Base-by-base conservation (phyloP, 2,888 invertebrate species). In the Harpagoxenus sublaevis region DNA sequence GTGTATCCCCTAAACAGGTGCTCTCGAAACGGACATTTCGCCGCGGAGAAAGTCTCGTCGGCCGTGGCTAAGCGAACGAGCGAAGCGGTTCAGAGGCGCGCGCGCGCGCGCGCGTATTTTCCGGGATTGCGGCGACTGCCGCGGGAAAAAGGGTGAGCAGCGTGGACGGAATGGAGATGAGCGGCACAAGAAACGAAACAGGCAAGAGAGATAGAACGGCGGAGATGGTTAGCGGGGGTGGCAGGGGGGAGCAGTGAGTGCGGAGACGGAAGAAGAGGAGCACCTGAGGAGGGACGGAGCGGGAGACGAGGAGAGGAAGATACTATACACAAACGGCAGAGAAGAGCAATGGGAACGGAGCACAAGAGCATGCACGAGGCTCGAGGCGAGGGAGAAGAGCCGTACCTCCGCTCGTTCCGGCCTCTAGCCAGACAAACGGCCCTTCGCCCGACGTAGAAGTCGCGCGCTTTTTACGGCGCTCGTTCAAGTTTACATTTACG, bases 401-500 rank as follows among this genome's bases (percentile, higher is more conserved):
- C 66, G 87, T 79, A 81, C 65, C 55, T 83, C 35, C 73, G 84
- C 83, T 89, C 89, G 88, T 90, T 89, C 90, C 88, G 86, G 89
- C 84, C 83, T 88, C 87, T 85, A 79, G 84, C 89, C 89, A 89
- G 90, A 92, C 92, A 91, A 91, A 91, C 91, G 89, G 88, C 88
- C 87, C 86, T 83, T 86, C 77, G 85, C 84, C 85, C 88, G 90
- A 86, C 86, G 86, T 87, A 86, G 81, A 68, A 88, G 84, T 84
- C 86, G 84, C 87, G 84, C 77, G 71, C 81, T 89, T 90, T 90
- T 89, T 89, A 87, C 87, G 63, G 68, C 70, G 87, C 85, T 85
- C 88, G 85, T 91, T 90, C 92, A 85, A 88, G 88, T 90, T 92
- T 92, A 92, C 92, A 91, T 92, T 93, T 92, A 92, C 93, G 93